phyloP scores from a whole-genome alignment of 2,888 invertebrate species.

The Tethea ocularis region DNA sequence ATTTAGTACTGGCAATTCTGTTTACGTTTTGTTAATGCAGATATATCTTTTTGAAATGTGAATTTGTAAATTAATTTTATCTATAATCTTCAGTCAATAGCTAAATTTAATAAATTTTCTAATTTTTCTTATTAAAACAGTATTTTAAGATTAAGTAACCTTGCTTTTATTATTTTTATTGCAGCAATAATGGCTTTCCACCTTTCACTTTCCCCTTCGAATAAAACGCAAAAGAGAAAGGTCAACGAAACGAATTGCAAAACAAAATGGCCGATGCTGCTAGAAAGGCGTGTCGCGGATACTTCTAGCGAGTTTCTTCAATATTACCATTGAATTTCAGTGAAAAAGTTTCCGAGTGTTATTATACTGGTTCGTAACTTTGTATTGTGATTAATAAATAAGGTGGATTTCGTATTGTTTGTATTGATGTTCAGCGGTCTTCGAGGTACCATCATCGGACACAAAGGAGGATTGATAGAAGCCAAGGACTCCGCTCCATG shows the following conservation, averaged over 20 bases:
- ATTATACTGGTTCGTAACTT: slow-evolving; percentile 80
- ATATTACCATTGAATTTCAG: slow-evolving; percentile 71
- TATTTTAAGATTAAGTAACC: no score
- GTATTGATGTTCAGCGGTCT: slow-evolving; percentile 63
- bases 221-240: slow-evolving; percentile 42
- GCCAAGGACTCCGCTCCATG: slow-evolving; percentile 27
- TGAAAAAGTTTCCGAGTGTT: slow-evolving; percentile 78
- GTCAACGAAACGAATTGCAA: slow-evolving; percentile 42
- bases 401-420: slow-evolving; percentile 75
- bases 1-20: neutral
- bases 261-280: slow-evolving; percentile 79
- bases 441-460: slow-evolving; percentile 33
- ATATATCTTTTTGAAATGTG: no score
- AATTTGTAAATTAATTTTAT: no score
- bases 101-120: no score
- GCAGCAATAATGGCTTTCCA: neutral
- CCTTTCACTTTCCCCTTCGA: slow-evolving; percentile 9
- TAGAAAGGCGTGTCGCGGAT: slow-evolving; percentile 77
- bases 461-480: slow-evolving; percentile 36
- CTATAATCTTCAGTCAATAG: no score
- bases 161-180: no score
- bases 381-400: slow-evolving; percentile 78
- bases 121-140: no score
- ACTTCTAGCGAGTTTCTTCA: slow-evolving; percentile 59
- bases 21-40: neutral